Evolutionary conservation across 2,888 invertebrate species (phyloP), one percentile per base, ranked within the genome.

Genomic region (Craniophora ligustri): DNA sequence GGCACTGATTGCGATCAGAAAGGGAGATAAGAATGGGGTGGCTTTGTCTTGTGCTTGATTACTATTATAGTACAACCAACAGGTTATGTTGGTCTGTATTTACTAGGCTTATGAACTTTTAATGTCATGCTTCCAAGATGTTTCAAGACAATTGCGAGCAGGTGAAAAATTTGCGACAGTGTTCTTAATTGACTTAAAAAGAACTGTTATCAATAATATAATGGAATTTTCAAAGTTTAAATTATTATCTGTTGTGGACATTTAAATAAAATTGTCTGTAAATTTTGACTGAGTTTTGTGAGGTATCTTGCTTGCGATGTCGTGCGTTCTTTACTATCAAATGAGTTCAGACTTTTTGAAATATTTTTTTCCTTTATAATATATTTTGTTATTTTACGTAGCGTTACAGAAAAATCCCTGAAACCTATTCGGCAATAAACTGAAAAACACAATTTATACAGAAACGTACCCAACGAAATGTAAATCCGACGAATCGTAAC

Each of bases 1-100:
- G 85, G 86, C 88, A 80, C 82, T 91, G 91, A 92, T 91, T 90
- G 90, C 85, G 88, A 92, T 91, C 90, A 86, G 78, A 81, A 80
- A 85, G 86, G 84, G 84, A 87, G 89, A 89, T 90, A 88, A 78
- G 79, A 77, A 76, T 79, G 81, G 90, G 91, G 90, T 88, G 85
- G 87, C 82, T 88, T 90, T 89, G 88, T 87, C 86, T 89, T 87
- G 86, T 71, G 74, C 78, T 82, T 87, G 80, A 87, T 86, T 82
- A 84, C 80, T 86, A 76, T 77, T 66, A 73, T 55, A 57, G 63
- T 72, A 62, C 62, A 45, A 46, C 31, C 57, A 57, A 63, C 47
- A 42, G 39, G n/a, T 16, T 7, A 10, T 63, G 44, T 21, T 39
- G 31, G 47, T 40, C 11, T 31, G 11, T 42, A 18, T 14, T 5